These are phyloP conservation scores for Scaptomyza caliginosa DNA, from an alignment of 2,888 invertebrate species.

Conservation along the genomic window DNA sequence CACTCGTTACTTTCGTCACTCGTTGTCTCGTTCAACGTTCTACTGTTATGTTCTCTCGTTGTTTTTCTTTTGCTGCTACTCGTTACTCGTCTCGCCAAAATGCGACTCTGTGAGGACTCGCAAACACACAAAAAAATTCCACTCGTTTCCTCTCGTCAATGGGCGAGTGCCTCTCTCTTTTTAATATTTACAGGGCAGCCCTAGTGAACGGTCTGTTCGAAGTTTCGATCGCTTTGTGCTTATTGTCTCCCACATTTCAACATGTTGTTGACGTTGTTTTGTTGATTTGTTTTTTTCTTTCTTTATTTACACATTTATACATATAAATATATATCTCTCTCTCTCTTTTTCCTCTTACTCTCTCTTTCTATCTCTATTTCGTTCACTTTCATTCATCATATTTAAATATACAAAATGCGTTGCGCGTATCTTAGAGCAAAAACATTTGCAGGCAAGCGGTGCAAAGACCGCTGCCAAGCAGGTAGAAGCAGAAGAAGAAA, in stretches of 20 bases:
- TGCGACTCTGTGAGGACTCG: neutral
- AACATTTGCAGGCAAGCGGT: constrained; percentile 84
- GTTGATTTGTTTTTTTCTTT: constrained; percentile 10
- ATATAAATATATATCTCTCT: constrained; percentile 2
- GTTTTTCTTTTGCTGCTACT: constrained; percentile 6
- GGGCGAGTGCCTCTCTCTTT: neutral
- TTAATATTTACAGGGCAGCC: neutral
- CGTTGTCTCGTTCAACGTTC: constrained; percentile 7
- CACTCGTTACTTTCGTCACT: neutral
- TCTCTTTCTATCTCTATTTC: constrained; percentile 2
- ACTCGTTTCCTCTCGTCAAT: constrained; percentile 4
- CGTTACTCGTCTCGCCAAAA: constrained; percentile 3
- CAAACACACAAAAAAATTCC: constrained; percentile 1
- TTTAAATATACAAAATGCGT: constrained; percentile 9
- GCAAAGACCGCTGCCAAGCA: constrained; percentile 77
- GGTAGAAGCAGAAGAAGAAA: constrained; percentile 61
- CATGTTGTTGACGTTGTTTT: neutral
- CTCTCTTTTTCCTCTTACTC: neutral
- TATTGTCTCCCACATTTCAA: neutral
- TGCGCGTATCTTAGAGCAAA: constrained; percentile 66
- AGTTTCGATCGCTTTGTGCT: constrained; percentile 3
- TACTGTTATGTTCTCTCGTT: constrained; percentile 9
- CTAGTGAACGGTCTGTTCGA: neutral
- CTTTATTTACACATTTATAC: neutral
- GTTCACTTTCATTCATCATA: constrained; percentile 28